These are phyloP conservation scores for Microctonus aethiopoides DNA, from an alignment of 2,888 invertebrate genomes.

Conservation along the genomic window DNA sequence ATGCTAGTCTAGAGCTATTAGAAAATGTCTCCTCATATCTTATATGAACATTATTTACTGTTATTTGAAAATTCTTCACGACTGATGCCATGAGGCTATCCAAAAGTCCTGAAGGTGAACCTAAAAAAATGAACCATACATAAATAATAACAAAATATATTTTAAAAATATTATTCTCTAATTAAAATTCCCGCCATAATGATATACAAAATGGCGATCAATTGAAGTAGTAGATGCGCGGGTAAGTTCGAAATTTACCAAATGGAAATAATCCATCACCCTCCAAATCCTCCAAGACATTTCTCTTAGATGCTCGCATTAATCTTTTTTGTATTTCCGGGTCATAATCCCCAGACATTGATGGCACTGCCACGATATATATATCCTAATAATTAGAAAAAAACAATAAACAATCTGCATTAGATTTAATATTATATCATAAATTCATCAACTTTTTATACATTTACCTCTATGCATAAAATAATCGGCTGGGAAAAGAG, in stretches of 20 bases:
- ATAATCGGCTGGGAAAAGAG: constrained; percentile 80
- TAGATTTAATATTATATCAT: background rate
- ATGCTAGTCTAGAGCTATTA: constrained; percentile 76
- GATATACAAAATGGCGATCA: background rate
- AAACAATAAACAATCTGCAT: background rate
- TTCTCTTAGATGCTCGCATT: constrained; percentile 78
- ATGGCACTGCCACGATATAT: constrained; percentile 80
- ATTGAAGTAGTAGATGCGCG: background rate
- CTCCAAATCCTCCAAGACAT: constrained; percentile 77
- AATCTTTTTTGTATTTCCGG: constrained; percentile 79
- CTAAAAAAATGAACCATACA: no score
- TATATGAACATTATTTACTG: constrained; percentile 81
- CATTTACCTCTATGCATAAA: constrained; percentile 74
- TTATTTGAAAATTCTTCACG: constrained; percentile 83
- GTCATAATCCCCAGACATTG: constrained; percentile 77
- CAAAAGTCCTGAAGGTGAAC: constrained; percentile 76
- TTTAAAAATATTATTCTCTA: background rate
- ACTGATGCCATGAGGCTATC: constrained; percentile 81
- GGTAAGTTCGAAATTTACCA: constrained; percentile 44
- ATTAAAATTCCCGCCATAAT: background rate
- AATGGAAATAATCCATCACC: constrained; percentile 70
- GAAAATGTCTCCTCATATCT: constrained; percentile 83
- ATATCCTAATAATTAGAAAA: constrained; percentile 70
- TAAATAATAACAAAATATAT: no score
- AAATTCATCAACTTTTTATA: constrained; percentile 3